A percentile compares a stretch with the other conserved stretches of the same genome.
These are phyloP conservation scores for Hoplias malabaricus DNA, from an alignment of 2,113 vertebrate species.

Conservation along the genomic window DNA sequence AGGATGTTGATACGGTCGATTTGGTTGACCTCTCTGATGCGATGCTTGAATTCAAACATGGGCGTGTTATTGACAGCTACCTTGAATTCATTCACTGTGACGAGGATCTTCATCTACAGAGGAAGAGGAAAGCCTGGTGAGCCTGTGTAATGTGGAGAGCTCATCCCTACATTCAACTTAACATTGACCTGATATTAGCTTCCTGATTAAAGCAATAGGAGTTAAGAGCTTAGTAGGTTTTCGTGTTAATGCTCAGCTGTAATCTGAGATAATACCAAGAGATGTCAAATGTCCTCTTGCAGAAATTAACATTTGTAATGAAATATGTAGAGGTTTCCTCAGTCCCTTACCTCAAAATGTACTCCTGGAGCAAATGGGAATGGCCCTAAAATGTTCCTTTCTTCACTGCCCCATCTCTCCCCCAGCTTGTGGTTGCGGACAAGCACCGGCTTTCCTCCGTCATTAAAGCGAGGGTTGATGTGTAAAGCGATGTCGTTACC, in stretches of 20 bases:
- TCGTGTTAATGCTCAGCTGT: neutral
- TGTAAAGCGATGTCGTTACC: slow-evolving; percentile 78
- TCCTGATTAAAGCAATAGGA: neutral
- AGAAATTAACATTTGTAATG: neutral
- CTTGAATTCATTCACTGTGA: slow-evolving; percentile 68
- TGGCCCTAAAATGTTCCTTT: slow-evolving; percentile 67
- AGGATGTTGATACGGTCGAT: slow-evolving; percentile 76
- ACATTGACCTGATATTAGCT: neutral
- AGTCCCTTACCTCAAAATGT: slow-evolving; percentile 74
- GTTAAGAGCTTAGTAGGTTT: neutral
- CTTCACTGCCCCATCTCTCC: slow-evolving; percentile 73
- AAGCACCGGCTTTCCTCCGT: slow-evolving; percentile 68
- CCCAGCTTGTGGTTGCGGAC: slow-evolving; percentile 75
- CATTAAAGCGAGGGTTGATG: slow-evolving; percentile 77
- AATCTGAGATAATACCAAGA: neutral
- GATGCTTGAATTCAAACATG: slow-evolving; percentile 73
- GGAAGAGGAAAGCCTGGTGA: slow-evolving; percentile 10
- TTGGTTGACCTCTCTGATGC: slow-evolving; percentile 72
- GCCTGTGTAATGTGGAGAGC: slow-evolving; percentile 18
- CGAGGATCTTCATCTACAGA: slow-evolving; percentile 78
- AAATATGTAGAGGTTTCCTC: neutral
- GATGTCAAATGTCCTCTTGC: neutral
- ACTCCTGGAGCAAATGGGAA: slow-evolving; percentile 72
- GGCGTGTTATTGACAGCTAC: slow-evolving; percentile 75
- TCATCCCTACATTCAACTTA: slow-evolving; percentile 8